Evolutionary conservation across 2,888 invertebrate species (phyloP), one percentile per base, ranked within the genome.

Genomic region (Tuberolachnus salignus): DNA sequence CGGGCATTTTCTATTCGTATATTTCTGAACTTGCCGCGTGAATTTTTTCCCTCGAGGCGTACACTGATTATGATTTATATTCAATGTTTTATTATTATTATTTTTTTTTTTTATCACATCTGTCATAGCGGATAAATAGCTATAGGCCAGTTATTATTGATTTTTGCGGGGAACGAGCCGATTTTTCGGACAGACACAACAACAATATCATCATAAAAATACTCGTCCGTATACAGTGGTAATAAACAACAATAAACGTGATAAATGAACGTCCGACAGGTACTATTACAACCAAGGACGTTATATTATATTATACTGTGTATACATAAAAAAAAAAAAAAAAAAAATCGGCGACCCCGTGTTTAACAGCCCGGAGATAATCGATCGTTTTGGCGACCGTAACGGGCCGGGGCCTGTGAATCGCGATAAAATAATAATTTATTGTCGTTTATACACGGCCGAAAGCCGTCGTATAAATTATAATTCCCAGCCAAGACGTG

Each of bases 361-460:
- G 72, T 61, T 61, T 51, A 72, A 72, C 72, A 46, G 72, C 19
- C 49, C 61, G 49, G 1, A 34, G 49, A 34, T 51, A 73, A 73
- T 34, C 26, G 49, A 73, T 73, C 6, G 61, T 73, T 63, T 63
- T 51, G 61, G 72, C 49, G 34, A 34, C 21, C 51, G 16, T 57
- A 44, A 13, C 3, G 55, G 19, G 55, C 44, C 16, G 1, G 55
- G 19, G 55, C 44, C 16, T 23, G 44, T 16, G 55, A 57, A 70
- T 42, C 21, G 21, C 55, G 34, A 26, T 3, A n/a, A 34, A 2
- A 10, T 10, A 63, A 63, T 63, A 44, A 67, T 67, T 67, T 34
- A 4, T 34, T 34, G 3, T 34, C 34, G 34, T 34, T n/a, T 49
- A 67, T 26, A 26, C 19, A n/a, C n/a, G n/a, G n/a, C 67, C 13